Conservation (phyloP, 1,140 invertebrate species). For the Tetragonula clypearis region DNA sequence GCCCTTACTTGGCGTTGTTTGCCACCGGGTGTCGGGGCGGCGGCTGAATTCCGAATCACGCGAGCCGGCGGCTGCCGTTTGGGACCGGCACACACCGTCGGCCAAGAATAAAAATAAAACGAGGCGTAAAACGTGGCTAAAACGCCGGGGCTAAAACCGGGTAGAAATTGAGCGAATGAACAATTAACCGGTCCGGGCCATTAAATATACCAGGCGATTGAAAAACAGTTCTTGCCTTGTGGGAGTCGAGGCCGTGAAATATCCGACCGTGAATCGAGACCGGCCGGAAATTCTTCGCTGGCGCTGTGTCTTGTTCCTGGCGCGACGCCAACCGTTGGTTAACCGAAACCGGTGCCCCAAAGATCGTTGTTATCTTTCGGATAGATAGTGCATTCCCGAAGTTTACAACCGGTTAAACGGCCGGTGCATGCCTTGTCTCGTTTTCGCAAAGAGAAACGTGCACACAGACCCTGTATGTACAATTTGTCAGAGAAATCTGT, state of each 20-base stretch:
- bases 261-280: too few relatives aligned
- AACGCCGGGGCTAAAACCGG: neutral
- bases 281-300: constrained; percentile 12
- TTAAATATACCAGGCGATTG: neutral
- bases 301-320: constrained; percentile 20
- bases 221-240: constrained; percentile 5
- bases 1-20: constrained; percentile 2
- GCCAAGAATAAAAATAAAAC: neutral
- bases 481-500: too few relatives aligned
- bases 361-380: constrained; percentile 40
- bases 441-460: neutral
- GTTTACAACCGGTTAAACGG: constrained; percentile 35
- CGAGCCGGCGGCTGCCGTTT: neutral
- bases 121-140: neutral
- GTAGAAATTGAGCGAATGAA: neutral
- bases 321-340: constrained; percentile 32
- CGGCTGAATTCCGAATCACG: neutral
- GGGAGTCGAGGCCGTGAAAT: too few relatives aligned
- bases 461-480: too few relatives aligned
- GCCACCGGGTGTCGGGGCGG: neutral
- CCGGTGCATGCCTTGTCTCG: neutral
- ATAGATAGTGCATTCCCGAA: constrained; percentile 16
- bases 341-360: constrained; percentile 19
- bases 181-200: neutral
- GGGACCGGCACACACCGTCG: neutral